These are phyloP conservation scores for Mizuhopecten yessoensis DNA, from an alignment of 1,140 invertebrate species.

Conservation along the genomic window DNA sequence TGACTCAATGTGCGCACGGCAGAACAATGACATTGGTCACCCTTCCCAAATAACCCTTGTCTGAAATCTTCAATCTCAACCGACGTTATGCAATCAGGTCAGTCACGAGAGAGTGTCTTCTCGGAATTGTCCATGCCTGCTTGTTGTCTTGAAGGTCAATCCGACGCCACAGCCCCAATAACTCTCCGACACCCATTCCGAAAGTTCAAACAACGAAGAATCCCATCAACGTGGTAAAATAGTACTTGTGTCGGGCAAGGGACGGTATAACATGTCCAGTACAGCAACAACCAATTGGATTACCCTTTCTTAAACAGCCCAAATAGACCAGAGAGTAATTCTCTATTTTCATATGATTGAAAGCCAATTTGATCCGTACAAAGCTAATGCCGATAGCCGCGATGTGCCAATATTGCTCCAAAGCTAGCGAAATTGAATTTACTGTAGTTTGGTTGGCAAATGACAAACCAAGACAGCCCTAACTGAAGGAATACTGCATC, in stretches of 20 bases:
- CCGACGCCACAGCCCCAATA: not conserved
- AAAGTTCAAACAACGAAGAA: constrained; percentile 16
- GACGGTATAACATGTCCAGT: not conserved
- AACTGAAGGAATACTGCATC: not conserved
- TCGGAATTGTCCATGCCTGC: not conserved
- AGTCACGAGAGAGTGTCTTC: not conserved
- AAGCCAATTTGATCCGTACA: constrained; percentile 10
- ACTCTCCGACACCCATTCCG: constrained; percentile 4
- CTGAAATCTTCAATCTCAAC: not conserved
- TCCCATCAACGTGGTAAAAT: not conserved
- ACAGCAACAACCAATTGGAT: constrained; percentile 1
- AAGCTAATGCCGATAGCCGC: constrained; percentile 8
- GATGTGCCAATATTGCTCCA: constrained; percentile 25
- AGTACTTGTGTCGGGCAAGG: constrained; percentile 22
- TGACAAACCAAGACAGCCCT: constrained; percentile 14
- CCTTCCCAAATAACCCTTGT: not conserved
- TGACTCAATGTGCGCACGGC: not conserved
- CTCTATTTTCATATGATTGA: constrained; percentile 12
- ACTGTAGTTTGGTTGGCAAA: constrained; percentile 7
- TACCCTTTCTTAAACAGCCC: not conserved
- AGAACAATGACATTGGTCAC: not conserved
- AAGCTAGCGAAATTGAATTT: constrained; percentile 39
- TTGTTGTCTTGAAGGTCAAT: not conserved
- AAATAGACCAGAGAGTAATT: constrained; percentile 39
- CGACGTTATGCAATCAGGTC: not conserved